phyloP scores from a whole-genome alignment of 1,140 invertebrate species.

The Drosophila azteca region DNA sequence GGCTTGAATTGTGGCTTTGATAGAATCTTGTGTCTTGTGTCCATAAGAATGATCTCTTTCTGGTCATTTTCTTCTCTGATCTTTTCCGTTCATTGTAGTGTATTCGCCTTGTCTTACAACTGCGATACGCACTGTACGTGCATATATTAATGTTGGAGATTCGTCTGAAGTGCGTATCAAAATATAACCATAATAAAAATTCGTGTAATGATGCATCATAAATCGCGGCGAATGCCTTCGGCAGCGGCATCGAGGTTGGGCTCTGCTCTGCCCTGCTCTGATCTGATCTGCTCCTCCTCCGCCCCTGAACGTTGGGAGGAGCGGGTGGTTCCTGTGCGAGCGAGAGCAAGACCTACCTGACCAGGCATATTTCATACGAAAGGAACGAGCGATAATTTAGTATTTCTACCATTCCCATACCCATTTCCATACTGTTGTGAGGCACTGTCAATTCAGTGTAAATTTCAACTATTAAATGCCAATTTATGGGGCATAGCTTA shows the following conservation, averaged over 20 bases:
- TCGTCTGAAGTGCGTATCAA: slow-evolving; percentile 59
- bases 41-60: no score
- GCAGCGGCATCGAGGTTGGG: not conserved
- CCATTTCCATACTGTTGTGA: slow-evolving; percentile 33
- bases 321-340: slow-evolving; percentile 10
- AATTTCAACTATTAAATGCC: slow-evolving; percentile 82
- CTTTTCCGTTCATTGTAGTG: no score
- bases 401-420: slow-evolving; percentile 1
- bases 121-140: slow-evolving; percentile 3
- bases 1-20: no score
- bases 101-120: not conserved
- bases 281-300: not conserved
- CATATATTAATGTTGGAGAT: slow-evolving; percentile 18
- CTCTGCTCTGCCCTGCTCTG: not conserved
- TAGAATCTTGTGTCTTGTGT: no score
- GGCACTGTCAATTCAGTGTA: slow-evolving; percentile 75
- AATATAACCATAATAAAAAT: slow-evolving; percentile 73
- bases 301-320: not conserved
- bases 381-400: slow-evolving; percentile 6
- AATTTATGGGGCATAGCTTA: slow-evolving; percentile 81
- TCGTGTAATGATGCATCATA: slow-evolving; percentile 75
- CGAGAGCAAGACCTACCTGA: slow-evolving; percentile 37
- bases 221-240: slow-evolving; percentile 62
- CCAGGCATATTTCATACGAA: slow-evolving; percentile 42
- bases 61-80: no score